Percentiles rank a stretch among this genome's conserved stretches.
Evolutionary conservation across 2,113 vertebrate species (phyloP).

Genomic region (Gorsachius goisagi): DNA sequence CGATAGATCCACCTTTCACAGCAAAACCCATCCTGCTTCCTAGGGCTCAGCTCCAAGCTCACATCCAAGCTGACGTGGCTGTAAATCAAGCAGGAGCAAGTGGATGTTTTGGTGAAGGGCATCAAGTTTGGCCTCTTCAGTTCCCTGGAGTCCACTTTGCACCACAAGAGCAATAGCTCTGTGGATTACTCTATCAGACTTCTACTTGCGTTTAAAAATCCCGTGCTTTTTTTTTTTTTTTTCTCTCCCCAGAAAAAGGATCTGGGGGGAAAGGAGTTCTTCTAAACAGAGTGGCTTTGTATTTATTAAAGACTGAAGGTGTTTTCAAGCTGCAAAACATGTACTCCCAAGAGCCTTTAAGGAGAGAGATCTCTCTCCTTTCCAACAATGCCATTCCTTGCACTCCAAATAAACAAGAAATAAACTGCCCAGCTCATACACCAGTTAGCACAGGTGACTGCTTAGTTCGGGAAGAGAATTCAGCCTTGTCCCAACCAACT

Average conservation of each 20-base stretch:
- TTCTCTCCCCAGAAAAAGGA: not conserved
- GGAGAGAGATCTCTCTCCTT: not conserved
- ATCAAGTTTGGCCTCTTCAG: not conserved
- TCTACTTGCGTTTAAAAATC: not conserved
- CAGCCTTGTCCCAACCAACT: not conserved
- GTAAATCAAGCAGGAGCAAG: not conserved
- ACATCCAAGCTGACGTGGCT: accelerated
- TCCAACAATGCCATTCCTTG: not conserved
- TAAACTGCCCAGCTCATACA: not conserved
- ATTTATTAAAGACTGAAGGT: not conserved
- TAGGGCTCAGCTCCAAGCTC: not conserved
- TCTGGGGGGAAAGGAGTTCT: not conserved
- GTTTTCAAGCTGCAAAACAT: not conserved
- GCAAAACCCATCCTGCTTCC: not conserved
- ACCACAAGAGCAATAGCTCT: not conserved
- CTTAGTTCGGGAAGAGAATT: not conserved
- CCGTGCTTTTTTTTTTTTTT: accelerated
- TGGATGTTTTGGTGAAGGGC: not conserved
- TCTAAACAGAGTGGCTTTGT: not conserved
- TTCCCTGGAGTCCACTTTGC: not conserved
- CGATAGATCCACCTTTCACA: not conserved
- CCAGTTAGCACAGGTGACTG: not conserved
- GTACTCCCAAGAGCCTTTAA: not conserved
- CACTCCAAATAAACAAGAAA: not conserved
- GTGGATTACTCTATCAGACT: not conserved